Conservation (phyloP, 2,888 invertebrate species). For the Ophion slaviceki region DNA sequence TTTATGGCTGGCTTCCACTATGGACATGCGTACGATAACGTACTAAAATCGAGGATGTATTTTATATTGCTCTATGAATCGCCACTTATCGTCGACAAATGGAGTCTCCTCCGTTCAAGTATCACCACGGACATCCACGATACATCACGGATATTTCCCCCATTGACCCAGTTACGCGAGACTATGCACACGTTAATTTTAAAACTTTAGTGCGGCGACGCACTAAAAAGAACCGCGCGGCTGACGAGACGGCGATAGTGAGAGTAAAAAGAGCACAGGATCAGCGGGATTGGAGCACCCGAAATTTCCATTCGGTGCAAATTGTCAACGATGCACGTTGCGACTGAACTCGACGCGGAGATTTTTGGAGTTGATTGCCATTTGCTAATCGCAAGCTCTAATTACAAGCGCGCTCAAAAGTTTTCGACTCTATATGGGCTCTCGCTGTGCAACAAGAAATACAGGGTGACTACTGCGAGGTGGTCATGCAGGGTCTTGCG, state of each 20-base stretch:
- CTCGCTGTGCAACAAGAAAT: constrained; percentile 18
- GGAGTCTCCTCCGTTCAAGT: constrained; percentile 26
- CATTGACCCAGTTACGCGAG: constrained; percentile 48
- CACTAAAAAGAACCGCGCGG: neutral
- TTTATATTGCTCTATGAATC: constrained; percentile 43
- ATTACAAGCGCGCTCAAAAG: constrained; percentile 39
- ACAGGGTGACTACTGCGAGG: neutral
- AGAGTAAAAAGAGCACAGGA: neutral
- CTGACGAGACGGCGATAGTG: constrained; percentile 7
- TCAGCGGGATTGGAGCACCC: neutral
- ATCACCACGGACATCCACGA: constrained; percentile 26
- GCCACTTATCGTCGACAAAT: constrained; percentile 56
- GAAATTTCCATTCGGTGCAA: constrained; percentile 5
- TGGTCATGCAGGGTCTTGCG: too few relatives aligned
- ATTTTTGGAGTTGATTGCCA: constrained; percentile 51
- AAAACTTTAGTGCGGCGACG: constrained; percentile 48
- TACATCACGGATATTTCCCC: constrained; percentile 31
- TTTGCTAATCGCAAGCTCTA: constrained; percentile 45
- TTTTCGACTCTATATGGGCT: constrained; percentile 26
- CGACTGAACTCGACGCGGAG: constrained; percentile 30
- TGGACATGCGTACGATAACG: neutral
- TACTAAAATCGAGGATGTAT: constrained; percentile 19
- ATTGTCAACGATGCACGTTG: constrained; percentile 40
- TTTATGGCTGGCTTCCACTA: neutral
- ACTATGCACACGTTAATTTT: constrained; percentile 26